Conservation (phyloP, 2,797 vertebrate species). For the Neosalanx taihuensis region DNA sequence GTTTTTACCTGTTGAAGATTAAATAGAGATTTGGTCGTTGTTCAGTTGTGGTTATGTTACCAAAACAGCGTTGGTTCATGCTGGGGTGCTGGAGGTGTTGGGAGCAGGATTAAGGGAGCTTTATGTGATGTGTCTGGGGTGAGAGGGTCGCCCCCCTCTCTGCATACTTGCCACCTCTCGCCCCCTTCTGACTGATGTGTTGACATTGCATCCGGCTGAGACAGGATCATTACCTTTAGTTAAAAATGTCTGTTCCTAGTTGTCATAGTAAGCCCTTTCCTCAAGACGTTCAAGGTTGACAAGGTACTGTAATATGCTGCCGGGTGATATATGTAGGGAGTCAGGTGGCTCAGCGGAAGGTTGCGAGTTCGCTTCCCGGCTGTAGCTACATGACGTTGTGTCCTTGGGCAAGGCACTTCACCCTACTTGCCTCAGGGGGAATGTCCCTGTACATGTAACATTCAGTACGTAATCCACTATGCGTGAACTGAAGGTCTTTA, state of each 20-base stretch:
- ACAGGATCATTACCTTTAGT: conserved; percentile 62
- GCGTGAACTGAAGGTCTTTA: not conserved
- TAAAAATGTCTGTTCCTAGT: conserved; percentile 36
- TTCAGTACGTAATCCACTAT: not conserved
- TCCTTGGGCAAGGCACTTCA: no score
- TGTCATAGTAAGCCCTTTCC: conserved; percentile 55
- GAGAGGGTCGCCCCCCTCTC: not conserved
- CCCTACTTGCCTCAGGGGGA: no score
- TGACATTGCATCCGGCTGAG: conserved; percentile 44
- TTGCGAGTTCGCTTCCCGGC: no score
- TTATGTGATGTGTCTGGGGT: not conserved
- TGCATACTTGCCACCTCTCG: not conserved
- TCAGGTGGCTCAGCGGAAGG: no score
- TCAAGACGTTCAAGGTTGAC: conserved; percentile 6
- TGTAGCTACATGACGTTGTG: no score
- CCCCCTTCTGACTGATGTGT: conserved; percentile 17
- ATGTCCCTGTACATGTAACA: no score
- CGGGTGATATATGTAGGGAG: no score
- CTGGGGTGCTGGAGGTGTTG: conserved; percentile 8
- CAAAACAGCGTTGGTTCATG: conserved; percentile 29
- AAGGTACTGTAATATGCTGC: not conserved
- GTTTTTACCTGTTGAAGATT: conserved; percentile 30
- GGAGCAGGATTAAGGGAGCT: not conserved
- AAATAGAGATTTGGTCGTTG: not conserved
- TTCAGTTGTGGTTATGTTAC: conserved; percentile 23